Evolutionary conservation across 2,797 vertebrate genomes (phyloP), one percentile per base, ranked within the genome.

Genomic region (Gobio occitaniae): DNA sequence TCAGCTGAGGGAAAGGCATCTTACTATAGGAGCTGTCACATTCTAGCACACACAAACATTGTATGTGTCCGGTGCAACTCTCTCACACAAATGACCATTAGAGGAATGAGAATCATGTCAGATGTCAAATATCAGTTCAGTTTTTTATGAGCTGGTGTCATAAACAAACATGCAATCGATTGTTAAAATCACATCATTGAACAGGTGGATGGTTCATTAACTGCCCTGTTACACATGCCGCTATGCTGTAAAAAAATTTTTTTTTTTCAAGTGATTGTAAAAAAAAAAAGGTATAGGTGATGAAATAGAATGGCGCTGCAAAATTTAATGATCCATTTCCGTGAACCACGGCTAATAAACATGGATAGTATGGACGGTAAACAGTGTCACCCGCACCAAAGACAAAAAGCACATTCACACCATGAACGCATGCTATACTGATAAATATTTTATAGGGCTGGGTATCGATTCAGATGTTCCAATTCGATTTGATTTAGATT

Each of bases 1-100:
- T 82, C n/a, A 38, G 61, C 44, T 75, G 44, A 63, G n/a, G 79
- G 65, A 68, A 44, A 80, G 86, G 78, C 89, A 89, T 85, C 82
- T 86, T 84, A 88, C 84, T 83, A 63, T 86, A 56, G 50, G 87
- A 74, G 78, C 63, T 2, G 21, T 77, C 68, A 70, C 32, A 74
- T 54, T 78, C 13, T 71, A 48, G 13, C 47, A 25, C 19, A 47
- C 69, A 63, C 25, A 78, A 36, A 54, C 48, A 48, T 36, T 70
- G 29, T 54, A 25, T 52, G 78, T 69, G 21, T n/a, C 50, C 48
- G 71, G 9, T 41, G 11, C 59, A 54, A 25, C 10, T 15, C 36
- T 66, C 29, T 76, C 11, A 47, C 69, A 66, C 78, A 74, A 52
- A n/a, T 29, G 56, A 61, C 59, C 66, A 86, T 38, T 50, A 41